phyloP scores from a whole-genome alignment of 2,113 vertebrate genomes.

The Pollimyrus isidori region DNA sequence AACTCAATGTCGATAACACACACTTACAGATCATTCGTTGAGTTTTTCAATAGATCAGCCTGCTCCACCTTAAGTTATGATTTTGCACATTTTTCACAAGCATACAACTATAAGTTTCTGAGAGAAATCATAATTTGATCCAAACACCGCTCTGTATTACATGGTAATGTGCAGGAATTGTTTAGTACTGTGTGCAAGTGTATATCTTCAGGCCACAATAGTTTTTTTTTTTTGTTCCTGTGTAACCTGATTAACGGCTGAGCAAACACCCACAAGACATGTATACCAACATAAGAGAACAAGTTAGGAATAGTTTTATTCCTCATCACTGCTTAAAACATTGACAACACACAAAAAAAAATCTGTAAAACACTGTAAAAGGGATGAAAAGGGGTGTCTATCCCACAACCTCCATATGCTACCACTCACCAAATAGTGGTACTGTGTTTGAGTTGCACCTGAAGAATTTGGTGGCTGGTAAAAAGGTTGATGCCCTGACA shows the following conservation, averaged over 20 bases:
- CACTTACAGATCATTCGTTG: not conserved
- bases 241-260: not conserved
- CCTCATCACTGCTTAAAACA: not conserved
- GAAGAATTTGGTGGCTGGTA: not conserved
- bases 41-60: not conserved
- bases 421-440: not conserved
- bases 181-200: not conserved
- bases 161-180: not conserved
- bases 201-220: not conserved
- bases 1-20: not conserved
- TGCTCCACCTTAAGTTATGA: not conserved
- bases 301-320: not conserved
- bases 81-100: not conserved
- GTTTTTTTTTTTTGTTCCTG: not conserved
- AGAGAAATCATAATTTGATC: not conserved
- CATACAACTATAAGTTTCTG: not conserved
- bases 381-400: not conserved
- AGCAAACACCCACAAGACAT: not conserved
- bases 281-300: not conserved
- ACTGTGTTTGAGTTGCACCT: not conserved
- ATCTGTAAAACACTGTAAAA: not conserved
- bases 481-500: not conserved
- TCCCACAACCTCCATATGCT: not conserved
- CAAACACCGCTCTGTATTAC: not conserved
- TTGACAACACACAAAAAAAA: not conserved